Evolutionary conservation across 1,140 invertebrate species (phyloP), one percentile per base, ranked within the genome.

Genomic region (Centruroides sculpturatus): DNA sequence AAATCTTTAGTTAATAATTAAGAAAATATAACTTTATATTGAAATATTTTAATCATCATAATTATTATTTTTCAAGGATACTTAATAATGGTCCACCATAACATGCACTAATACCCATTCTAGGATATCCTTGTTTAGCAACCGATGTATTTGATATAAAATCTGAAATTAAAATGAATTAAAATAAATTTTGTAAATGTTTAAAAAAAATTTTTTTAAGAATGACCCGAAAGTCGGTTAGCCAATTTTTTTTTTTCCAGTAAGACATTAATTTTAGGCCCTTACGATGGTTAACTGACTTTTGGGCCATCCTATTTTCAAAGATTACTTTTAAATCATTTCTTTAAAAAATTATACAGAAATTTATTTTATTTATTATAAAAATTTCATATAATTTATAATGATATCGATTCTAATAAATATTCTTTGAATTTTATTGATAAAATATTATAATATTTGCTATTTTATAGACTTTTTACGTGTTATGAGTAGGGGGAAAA

Each of bases 31-130:
- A 52, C 35, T 8, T 6, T 11, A 41, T 23, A 9, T 54, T 10
- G 10, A 46, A 10, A 23, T 12, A 47, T 47, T 12, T 3, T 23
- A 12, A 54, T 48, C 12, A 41, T 9, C 13, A 46, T 46, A 49
- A 35, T 36, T 3, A 65, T 41, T 0, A 41, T 8, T 59, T 49
- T 56, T 7, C 64, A 62, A 66, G 57, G 60, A 66, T 82, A 76
- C 82, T 85, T 67, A 86, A 82, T 61, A 85, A 73, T 9, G 83
- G 84, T 48, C 83, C 84, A 41, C 83, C 85, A 68, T 83, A 83
- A 62, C 83, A 84, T 3, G 84, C 84, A 3, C 82, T 78, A 64
- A 83, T 82, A 3, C 81, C 84, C 81, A 85, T 85, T 60, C 81
- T 73, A 0, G 83, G 79, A 70, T 77, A 82, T 5, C 83, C 83